Evolutionary conservation across 2,888 invertebrate species (phyloP), one percentile per base, ranked within the genome.

Genomic region (Listrodromus nycthemerus): DNA sequence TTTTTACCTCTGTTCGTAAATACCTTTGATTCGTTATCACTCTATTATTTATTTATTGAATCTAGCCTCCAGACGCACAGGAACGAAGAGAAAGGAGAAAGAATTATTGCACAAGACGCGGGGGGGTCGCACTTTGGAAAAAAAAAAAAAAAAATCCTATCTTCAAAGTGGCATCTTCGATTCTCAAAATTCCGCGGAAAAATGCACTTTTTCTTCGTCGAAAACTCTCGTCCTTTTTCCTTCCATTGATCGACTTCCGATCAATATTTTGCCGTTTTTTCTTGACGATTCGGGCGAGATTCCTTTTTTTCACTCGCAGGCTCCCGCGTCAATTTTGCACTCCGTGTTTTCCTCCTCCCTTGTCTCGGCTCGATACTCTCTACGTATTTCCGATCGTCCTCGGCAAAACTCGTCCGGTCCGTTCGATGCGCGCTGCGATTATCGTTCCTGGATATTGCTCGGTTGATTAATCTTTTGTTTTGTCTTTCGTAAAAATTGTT

Each of bases 11-110:
- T 50, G 1, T 13, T 50, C 27, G 8, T 4, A 30, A 58, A 58
- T 27, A 30, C 6, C 27, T 13, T 41, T 13, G 13, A 10, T 41
- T 41, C 13, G 41, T 41, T 41, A 41, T 16, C 70, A 24, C 70
- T 37, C 70, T 33, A 70, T 33, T 8, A 48, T 21, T 13, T 16
- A 67, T 45, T 48, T 7, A 30, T n/a, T 24, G 1, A 10, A 13
- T 71, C 41, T 71, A 79, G 78, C 78, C 78, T 79, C 78, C 63
- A 63, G 78, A 79, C 70, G 78, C 78, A n/a, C 71, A 37, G 19
- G 24, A 21, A 13, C n/a, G 63, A n/a, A 50, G 50, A 71, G 52
- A 79, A 77, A 52, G 61, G 48, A 78, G 61, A 21, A 61, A 63
- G 70, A 79, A 55, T 7, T 65, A 33, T 45, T 37, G 19, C 41